phyloP scores from a whole-genome alignment of 2,113 vertebrate genomes.

The Chaenocephalus aceratus region DNA sequence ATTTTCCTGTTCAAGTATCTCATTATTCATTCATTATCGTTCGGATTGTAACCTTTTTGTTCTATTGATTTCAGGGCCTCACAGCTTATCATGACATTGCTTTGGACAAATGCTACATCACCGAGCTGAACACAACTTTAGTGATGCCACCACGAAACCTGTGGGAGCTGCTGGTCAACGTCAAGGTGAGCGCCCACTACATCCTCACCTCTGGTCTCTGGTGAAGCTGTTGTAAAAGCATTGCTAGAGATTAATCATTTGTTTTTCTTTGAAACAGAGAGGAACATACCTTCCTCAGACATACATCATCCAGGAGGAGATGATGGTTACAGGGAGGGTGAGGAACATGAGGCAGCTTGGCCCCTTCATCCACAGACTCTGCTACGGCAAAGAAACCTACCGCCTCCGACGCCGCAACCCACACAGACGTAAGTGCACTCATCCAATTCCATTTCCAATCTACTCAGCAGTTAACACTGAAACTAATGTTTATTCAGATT shows the following conservation, averaged over 20 bases:
- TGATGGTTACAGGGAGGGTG: constrained; percentile 90
- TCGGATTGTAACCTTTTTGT: not conserved
- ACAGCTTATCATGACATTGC: constrained; percentile 94
- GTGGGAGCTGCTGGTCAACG: constrained; percentile 93
- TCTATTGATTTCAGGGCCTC: constrained; percentile 83
- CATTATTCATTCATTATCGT: not conserved
- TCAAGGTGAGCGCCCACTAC: constrained; percentile 85
- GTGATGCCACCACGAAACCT: constrained; percentile 94
- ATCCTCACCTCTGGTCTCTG: not conserved
- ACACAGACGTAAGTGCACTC: constrained; percentile 85
- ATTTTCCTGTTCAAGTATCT: not conserved
- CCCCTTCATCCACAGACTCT: constrained; percentile 92
- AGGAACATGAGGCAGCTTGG: constrained; percentile 92
- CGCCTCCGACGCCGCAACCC: constrained; percentile 87
- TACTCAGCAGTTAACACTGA: not conserved
- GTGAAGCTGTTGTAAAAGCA: not conserved
- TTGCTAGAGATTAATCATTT: constrained; percentile 36
- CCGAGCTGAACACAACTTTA: constrained; percentile 92
- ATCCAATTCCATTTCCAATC: not conserved
- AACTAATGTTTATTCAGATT: no score
- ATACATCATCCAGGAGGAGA: constrained; percentile 95
- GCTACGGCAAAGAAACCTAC: constrained; percentile 93
- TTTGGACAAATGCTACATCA: constrained; percentile 95
- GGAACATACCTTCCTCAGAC: constrained; percentile 95
- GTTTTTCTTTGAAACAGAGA: constrained; percentile 82